Conservation (phyloP, 2,113 vertebrate species). For the Megaleporinus macrocephalus region DNA sequence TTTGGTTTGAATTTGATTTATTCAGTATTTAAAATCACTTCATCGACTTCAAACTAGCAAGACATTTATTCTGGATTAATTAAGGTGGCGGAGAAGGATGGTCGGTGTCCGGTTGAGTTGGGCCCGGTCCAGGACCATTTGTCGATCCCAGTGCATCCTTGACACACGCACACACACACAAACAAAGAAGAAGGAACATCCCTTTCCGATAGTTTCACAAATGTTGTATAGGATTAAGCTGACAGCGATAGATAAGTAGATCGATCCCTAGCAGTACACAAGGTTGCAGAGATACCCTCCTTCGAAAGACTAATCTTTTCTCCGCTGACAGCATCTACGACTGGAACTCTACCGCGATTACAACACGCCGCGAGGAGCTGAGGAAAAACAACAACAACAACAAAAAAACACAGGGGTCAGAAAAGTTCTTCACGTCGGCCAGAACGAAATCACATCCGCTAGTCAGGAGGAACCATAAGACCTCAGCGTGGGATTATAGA, state of each 20-base stretch:
- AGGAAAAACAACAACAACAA: no score
- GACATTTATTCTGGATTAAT: no score
- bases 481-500: conserved; percentile 35
- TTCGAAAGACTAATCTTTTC: conserved; percentile 26
- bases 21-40: no score
- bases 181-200: neutral
- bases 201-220: neutral
- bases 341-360: conserved; percentile 17
- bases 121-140: no score
- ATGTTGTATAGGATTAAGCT: conserved; percentile 5
- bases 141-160: no score
- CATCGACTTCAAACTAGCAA: no score
- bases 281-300: conserved; percentile 3
- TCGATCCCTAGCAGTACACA: conserved; percentile 13
- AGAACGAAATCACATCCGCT: conserved; percentile 34
- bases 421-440: conserved; percentile 16
- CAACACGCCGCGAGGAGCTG: conserved; percentile 2
- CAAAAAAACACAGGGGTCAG: conserved; percentile 31
- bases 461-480: conserved; percentile 30
- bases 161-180: neutral
- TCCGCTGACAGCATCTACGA: conserved; percentile 27
- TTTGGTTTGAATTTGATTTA: no score
- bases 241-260: conserved; percentile 24
- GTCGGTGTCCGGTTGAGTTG: no score
- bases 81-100: no score